phyloP scores from a whole-genome alignment of 2,888 invertebrate species.

The Theretra japonica region DNA sequence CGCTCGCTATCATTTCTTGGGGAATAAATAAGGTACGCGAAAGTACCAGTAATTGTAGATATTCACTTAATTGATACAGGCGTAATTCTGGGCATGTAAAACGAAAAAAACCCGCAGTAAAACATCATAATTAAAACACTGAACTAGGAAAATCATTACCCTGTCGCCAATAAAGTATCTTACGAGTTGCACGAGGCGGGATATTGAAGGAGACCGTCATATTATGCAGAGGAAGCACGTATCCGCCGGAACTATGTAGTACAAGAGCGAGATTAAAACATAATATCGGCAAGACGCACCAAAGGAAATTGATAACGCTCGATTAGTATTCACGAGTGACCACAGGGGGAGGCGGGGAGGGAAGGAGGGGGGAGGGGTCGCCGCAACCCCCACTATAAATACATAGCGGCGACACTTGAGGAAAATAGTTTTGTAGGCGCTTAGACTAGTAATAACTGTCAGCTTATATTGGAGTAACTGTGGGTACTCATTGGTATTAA shows the following conservation, averaged over 20 bases:
- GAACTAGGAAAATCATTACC: background rate
- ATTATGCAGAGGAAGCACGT: constrained; percentile 8
- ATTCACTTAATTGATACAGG: too few relatives aligned
- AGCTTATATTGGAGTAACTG: too few relatives aligned
- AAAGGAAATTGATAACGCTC: constrained; percentile 26
- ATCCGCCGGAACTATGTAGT: background rate
- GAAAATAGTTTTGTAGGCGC: background rate
- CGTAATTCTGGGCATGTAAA: too few relatives aligned
- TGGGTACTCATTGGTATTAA: too few relatives aligned
- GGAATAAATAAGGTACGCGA: too few relatives aligned
- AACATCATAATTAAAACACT: background rate
- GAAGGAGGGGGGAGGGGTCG: background rate
- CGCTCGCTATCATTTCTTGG: too few relatives aligned
- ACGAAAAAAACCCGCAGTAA: too few relatives aligned
- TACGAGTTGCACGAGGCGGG: background rate
- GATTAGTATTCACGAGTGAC: constrained; percentile 27
- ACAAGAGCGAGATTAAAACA: background rate
- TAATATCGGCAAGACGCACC: background rate
- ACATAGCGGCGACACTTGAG: background rate
- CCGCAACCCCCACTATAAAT: background rate
- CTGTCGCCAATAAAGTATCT: background rate
- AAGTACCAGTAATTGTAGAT: too few relatives aligned
- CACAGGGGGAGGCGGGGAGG: background rate
- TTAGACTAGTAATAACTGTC: too few relatives aligned
- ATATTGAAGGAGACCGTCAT: background rate